phyloP scores from a whole-genome alignment of 2,888 invertebrate species.

The Philonicus albiceps region DNA sequence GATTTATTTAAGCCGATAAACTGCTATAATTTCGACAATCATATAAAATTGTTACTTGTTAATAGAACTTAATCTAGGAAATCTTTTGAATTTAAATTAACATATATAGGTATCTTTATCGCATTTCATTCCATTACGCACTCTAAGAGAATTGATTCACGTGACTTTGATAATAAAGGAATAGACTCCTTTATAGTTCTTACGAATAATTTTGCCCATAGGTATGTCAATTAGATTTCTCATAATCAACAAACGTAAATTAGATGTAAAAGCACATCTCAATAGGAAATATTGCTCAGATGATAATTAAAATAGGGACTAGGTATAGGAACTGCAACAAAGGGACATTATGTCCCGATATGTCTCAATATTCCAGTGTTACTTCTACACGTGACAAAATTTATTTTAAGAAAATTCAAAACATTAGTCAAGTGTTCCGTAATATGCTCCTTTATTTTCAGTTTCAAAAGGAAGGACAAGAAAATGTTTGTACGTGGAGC shows the following conservation, averaged over 20 bases:
- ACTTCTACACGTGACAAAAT: background rate
- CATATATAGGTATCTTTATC: no score
- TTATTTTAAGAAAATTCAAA: background rate
- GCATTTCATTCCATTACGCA: background rate
- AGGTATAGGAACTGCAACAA: background rate
- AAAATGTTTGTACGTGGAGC: constrained; percentile 7
- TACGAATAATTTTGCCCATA: background rate
- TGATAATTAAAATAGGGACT: background rate
- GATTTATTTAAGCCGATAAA: no score
- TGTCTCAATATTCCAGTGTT: background rate
- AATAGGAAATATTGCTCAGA: background rate
- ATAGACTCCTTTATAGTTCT: background rate
- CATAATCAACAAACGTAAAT: background rate
- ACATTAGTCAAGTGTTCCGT: background rate
- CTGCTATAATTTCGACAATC: background rate
- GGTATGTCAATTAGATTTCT: background rate
- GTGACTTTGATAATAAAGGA: background rate
- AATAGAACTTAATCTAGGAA: background rate
- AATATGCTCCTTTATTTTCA: background rate
- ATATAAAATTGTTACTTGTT: background rate
- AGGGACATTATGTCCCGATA: background rate
- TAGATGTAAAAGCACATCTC: background rate
- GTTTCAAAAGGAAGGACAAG: background rate
- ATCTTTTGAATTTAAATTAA: background rate
- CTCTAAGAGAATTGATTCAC: background rate